Evolutionary conservation across 2,888 invertebrate genomes (phyloP).

Genomic region (Lissonota sp.): DNA sequence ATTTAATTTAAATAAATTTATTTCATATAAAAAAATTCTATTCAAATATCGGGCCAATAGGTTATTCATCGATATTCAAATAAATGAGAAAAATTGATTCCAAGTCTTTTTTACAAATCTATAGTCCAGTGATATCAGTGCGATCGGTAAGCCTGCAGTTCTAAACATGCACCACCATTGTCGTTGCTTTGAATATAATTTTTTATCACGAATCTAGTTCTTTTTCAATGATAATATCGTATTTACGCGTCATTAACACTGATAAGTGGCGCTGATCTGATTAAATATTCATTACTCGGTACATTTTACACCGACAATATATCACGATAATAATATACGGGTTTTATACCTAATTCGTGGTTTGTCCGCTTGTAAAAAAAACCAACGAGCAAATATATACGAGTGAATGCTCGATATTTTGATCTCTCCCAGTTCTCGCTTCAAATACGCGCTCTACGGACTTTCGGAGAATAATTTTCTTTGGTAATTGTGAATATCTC

Average conservation of each 20-base stretch:
- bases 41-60: too few relatives aligned
- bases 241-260: slow-evolving; percentile 50
- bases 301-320: neutral
- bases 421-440: slow-evolving; percentile 10
- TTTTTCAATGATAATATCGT: slow-evolving; percentile 39
- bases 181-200: too few relatives aligned
- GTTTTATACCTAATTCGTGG: slow-evolving; percentile 21
- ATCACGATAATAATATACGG: neutral
- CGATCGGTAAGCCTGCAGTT: too few relatives aligned
- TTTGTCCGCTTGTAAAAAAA: slow-evolving; percentile 28
- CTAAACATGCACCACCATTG: too few relatives aligned
- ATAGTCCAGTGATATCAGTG: too few relatives aligned
- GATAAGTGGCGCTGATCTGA: slow-evolving; percentile 46
- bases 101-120: too few relatives aligned
- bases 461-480: slow-evolving; percentile 49
- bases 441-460: neutral
- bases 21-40: slow-evolving; percentile 3
- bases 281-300: slow-evolving; percentile 54
- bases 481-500: slow-evolving; percentile 46
- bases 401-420: slow-evolving; percentile 29
- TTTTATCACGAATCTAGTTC: neutral
- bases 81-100: too few relatives aligned
- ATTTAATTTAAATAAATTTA: too few relatives aligned
- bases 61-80: too few relatives aligned
- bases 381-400: slow-evolving; percentile 6